phyloP scores from a whole-genome alignment of 1,140 invertebrate genomes.

The Euwallacea similis region DNA sequence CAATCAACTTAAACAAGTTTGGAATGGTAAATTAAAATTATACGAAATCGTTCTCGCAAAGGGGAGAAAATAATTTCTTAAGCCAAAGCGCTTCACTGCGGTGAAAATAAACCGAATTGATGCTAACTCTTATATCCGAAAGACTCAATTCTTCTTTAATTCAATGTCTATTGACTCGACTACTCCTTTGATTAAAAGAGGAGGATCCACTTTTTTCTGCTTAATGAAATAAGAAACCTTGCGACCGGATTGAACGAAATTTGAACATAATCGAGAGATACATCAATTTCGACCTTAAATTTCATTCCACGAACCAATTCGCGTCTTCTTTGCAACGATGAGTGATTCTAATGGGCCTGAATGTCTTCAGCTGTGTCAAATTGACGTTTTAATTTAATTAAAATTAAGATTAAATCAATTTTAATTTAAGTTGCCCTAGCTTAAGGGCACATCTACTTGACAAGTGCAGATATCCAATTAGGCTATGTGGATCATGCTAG shows the following conservation, averaged over 20 bases:
- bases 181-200: constrained; percentile 44
- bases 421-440: too few species aligned
- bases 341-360: too few species aligned
- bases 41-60: constrained; percentile 1
- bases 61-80: constrained; percentile 24
- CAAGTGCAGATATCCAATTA: too few species aligned
- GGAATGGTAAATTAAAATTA: constrained; percentile 17
- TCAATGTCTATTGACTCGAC: constrained; percentile 44
- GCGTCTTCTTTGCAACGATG: neutral
- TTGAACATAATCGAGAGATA: neutral
- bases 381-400: too few species aligned
- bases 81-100: constrained; percentile 12
- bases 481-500: too few species aligned
- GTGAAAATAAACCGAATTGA: constrained; percentile 40
- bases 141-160: constrained; percentile 44
- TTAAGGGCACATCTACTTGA: too few species aligned
- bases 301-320: constrained; percentile 24
- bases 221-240: constrained; percentile 40
- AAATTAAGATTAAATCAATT: too few species aligned
- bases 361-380: too few species aligned
- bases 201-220: constrained; percentile 39
- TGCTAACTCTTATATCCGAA: constrained; percentile 29
- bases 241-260: constrained; percentile 39
- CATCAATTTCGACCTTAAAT: constrained; percentile 36
- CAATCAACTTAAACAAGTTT: neutral